Base-by-base conservation (phyloP, 1,140 invertebrate genomes). In the Danaus plexippus region DNA sequence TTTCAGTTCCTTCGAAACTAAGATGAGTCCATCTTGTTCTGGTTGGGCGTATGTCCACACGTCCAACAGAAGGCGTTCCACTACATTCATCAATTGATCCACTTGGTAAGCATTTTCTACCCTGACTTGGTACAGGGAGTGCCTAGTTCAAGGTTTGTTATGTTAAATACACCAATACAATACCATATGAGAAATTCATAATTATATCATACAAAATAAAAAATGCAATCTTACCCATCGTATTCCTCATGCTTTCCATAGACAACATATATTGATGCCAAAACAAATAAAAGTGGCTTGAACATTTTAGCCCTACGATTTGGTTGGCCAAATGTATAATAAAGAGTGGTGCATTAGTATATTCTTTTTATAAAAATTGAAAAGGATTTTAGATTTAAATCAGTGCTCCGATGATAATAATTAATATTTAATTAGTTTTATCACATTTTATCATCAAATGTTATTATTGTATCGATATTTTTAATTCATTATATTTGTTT, bases 231-330 rank as follows among this genome's bases (percentile, higher is more conserved):
- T 64, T 12, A 64, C 63, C 63, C 63, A 47, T 50, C 43, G 42
- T 60, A 64, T 47, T 64, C 58, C 43, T 64, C 63, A 51, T 64
- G 58, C 48, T 64, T 64, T 32, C 57, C 58, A 11, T 54, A 22
- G 10, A 52, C 57, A 18, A 22, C 18, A 53, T 40, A 54, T 9
- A 54, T 11, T 9, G 47, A 47, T 2, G 43, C 8, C 13, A 61
- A 53, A n/a, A 57, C 47, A 47, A 54, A 43, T 13, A 64, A 51
- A 47, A 57, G 10, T 41, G 57, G 9, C 47, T 61, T 60, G n/a
- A 45, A 57, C 43, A 64, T 51, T 52, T 45, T 57, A 52, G 12
- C 70, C 69, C 9, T 67, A 32, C 22, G 22, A 32, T 32, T 32
- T 32, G 5, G 22, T 32, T 32, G 22, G 22, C 22, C 22, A 32